A percentile compares a stretch with the other conserved stretches of the same genome.
Conservation (phyloP, 1,140 invertebrate genomes). For the Mamestra configurata region DNA sequence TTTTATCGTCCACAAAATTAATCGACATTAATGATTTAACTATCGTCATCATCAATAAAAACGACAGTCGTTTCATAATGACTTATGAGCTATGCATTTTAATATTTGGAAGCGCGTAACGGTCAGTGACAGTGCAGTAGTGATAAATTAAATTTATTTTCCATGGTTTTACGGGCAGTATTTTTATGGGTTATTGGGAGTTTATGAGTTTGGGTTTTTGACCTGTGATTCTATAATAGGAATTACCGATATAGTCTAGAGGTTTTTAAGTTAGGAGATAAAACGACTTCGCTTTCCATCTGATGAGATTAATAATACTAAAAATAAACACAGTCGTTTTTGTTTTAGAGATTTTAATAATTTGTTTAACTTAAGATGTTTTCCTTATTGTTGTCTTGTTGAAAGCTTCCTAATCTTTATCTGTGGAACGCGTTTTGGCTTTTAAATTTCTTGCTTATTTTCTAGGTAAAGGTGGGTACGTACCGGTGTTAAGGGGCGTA, state of each 20-base stretch:
- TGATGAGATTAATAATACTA: no score
- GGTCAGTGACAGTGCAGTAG: slow-evolving; percentile 5
- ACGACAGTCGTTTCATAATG: slow-evolving; percentile 19
- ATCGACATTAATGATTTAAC: slow-evolving; percentile 32
- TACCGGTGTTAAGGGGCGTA: no score
- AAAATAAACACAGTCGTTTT: no score
- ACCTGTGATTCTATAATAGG: background rate
- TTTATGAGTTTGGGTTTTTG: background rate
- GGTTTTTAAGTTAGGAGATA: background rate
- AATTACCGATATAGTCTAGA: background rate
- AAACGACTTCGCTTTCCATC: no score
- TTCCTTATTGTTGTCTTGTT: no score
- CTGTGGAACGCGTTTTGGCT: no score
- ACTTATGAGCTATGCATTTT: slow-evolving; percentile 34
- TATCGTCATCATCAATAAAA: slow-evolving; percentile 20
- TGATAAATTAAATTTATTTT: slow-evolving; percentile 33
- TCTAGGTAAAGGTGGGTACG: no score
- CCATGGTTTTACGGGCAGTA: background rate
- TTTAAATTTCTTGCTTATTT: no score
- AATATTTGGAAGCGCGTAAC: background rate
- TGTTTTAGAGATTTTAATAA: background rate
- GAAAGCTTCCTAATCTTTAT: no score
- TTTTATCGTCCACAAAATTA: slow-evolving; percentile 11
- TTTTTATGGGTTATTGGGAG: background rate
- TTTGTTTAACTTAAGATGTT: background rate